Evolutionary conservation across 1,140 invertebrate species (phyloP).

Genomic region (Phortica variegata): DNA sequence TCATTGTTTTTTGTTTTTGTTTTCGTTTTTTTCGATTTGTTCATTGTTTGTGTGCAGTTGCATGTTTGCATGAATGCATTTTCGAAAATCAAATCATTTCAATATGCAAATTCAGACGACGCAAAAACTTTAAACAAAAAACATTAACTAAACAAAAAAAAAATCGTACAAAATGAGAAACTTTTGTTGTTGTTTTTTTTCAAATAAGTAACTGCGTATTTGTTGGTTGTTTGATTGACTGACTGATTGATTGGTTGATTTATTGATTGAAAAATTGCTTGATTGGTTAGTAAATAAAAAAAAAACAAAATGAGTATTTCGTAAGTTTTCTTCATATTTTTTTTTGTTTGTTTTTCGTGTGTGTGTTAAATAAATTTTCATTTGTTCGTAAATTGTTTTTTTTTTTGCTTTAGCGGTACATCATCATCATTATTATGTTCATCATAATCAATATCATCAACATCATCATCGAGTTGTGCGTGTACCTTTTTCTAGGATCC

Average conservation of each 20-base stretch:
- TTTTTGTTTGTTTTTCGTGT: conserved; percentile 29
- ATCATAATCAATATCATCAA: no score
- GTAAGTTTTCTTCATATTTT: conserved; percentile 26
- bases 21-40: no score
- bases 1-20: conserved; percentile 3
- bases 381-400: conserved; percentile 24
- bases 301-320: conserved; percentile 19
- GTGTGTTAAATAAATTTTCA: no score
- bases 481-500: conserved; percentile 96
- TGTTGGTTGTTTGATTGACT: conserved; percentile 29
- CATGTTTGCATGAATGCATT: conserved; percentile 15
- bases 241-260: conserved; percentile 22
- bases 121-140: conserved; percentile 16
- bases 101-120: conserved; percentile 47
- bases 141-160: conserved; percentile 13
- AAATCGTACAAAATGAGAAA: conserved; percentile 13
- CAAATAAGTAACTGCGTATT: not conserved
- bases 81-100: no score
- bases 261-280: conserved; percentile 19
- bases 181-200: conserved; percentile 25
- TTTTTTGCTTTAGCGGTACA: conserved; percentile 44
- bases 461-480: conserved; percentile 53
- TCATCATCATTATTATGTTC: conserved; percentile 19
- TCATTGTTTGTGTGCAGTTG: conserved; percentile 15
- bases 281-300: no score